Conservation (phyloP, 2,888 invertebrate species). For the Ochropleura leucogaster region DNA sequence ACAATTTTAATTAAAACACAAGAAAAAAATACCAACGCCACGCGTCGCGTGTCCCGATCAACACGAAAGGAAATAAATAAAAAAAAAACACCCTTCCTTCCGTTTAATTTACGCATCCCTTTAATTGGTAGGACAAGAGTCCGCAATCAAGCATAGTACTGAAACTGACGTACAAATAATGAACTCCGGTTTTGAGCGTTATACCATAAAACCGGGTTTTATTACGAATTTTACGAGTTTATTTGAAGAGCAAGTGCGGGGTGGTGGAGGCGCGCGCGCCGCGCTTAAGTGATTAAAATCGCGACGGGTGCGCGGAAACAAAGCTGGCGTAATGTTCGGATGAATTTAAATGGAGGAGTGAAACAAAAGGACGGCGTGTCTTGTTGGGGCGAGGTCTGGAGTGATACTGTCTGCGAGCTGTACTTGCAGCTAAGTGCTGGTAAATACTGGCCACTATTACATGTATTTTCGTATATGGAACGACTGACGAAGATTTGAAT, state of each 20-base stretch:
- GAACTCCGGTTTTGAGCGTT: constrained; percentile 70
- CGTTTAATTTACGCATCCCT: constrained; percentile 74
- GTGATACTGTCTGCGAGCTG: constrained; percentile 58
- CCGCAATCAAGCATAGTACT: constrained; percentile 73
- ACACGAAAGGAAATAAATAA: constrained; percentile 60
- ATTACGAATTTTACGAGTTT: constrained; percentile 77
- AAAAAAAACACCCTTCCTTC: constrained; percentile 62
- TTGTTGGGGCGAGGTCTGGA: constrained; percentile 58
- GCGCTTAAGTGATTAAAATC: constrained; percentile 88
- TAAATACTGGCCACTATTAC: constrained; percentile 43
- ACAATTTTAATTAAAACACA: neutral
- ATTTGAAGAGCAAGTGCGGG: constrained; percentile 72
- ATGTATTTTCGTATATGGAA: constrained; percentile 22
- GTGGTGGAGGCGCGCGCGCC: constrained; percentile 71
- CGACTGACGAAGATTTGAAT: neutral
- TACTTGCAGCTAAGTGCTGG: constrained; percentile 60
- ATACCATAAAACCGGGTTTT: constrained; percentile 75
- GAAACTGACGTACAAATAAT: constrained; percentile 75
- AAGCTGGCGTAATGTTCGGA: constrained; percentile 82
- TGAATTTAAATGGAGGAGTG: constrained; percentile 86
- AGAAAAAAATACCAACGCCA: neutral
- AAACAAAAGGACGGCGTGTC: constrained; percentile 74
- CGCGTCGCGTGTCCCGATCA: constrained; percentile 36
- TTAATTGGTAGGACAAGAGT: constrained; percentile 76
- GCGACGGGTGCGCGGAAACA: constrained; percentile 80